Percentiles rank a stretch among this genome's conserved stretches.
phyloP scores from a whole-genome alignment of 2,797 vertebrate species.

The Aulostomus chinensis region DNA sequence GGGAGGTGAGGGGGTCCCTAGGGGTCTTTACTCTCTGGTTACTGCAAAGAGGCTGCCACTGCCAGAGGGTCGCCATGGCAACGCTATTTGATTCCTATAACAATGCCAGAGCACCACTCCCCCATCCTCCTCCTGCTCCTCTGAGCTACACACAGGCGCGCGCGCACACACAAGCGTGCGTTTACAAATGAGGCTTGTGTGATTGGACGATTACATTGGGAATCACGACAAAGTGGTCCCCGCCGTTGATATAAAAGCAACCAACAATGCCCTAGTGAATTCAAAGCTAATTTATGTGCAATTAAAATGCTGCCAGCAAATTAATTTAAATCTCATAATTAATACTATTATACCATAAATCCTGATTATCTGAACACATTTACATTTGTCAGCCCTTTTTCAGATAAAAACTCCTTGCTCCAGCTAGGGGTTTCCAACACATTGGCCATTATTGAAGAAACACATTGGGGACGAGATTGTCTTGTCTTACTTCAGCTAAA shows the following conservation, averaged over 20 bases:
- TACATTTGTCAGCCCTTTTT: not conserved
- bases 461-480: too few relatives aligned
- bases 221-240: slow-evolving; percentile 27
- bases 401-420: not conserved
- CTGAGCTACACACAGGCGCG: slow-evolving; percentile 42
- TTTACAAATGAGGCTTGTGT: slow-evolving; percentile 8
- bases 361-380: slow-evolving; percentile 19
- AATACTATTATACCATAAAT: slow-evolving; percentile 23
- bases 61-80: slow-evolving; percentile 80
- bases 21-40: slow-evolving; percentile 80
- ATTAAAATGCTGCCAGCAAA: slow-evolving; percentile 48
- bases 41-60: slow-evolving; percentile 76
- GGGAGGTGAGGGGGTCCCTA: slow-evolving; percentile 60
- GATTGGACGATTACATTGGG: slow-evolving; percentile 48
- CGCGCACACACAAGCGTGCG: slow-evolving; percentile 27
- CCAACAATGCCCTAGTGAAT: slow-evolving; percentile 29
- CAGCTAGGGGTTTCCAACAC: not conserved
- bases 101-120: slow-evolving; percentile 72
- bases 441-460: too few relatives aligned
- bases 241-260: slow-evolving; percentile 33
- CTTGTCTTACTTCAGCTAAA: too few relatives aligned
- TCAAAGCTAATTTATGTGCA: slow-evolving; percentile 30
- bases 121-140: slow-evolving; percentile 20
- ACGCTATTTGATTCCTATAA: slow-evolving; percentile 83
- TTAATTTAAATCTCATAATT: slow-evolving; percentile 55